Percentiles rank a stretch among this genome's conserved stretches.
Evolutionary conservation across 2,888 invertebrate genomes (phyloP).

Genomic region (Athalia cordata): DNA sequence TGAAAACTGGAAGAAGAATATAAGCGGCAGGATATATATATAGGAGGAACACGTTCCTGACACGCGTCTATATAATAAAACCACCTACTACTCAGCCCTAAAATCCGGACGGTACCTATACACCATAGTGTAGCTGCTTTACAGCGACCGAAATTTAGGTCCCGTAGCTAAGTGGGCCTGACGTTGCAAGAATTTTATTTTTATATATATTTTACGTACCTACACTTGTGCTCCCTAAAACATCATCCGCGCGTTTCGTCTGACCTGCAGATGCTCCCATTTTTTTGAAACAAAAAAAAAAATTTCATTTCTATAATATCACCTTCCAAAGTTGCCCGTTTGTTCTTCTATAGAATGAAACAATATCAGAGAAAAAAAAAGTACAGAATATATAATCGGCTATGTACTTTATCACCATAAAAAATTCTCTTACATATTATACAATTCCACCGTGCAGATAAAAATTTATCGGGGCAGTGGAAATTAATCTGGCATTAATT

Average conservation of each 20-base stretch:
- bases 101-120: background rate
- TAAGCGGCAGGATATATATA: background rate
- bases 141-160: no score
- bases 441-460: slow-evolving; percentile 2
- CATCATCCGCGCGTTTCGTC: slow-evolving; percentile 29
- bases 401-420: no score
- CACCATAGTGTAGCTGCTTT: background rate
- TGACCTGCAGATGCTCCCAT: background rate
- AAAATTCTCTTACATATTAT: no score
- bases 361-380: no score
- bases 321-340: no score
- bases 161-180: slow-evolving; percentile 52
- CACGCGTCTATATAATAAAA: slow-evolving; percentile 58
- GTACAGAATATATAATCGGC: no score
- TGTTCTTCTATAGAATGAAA: no score
- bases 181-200: slow-evolving; percentile 59
- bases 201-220: background rate
- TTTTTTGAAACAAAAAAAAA: background rate
- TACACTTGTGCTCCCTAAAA: slow-evolving; percentile 48
- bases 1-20: background rate
- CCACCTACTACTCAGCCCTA: slow-evolving; percentile 50
- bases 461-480: slow-evolving; percentile 59
- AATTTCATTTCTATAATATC: no score
- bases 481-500: slow-evolving; percentile 63
- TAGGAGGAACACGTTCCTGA: slow-evolving; percentile 55